Evolutionary conservation across 1,140 invertebrate species (phyloP), one percentile per base, ranked within the genome.

Genomic region (Drosophila yakuba): DNA sequence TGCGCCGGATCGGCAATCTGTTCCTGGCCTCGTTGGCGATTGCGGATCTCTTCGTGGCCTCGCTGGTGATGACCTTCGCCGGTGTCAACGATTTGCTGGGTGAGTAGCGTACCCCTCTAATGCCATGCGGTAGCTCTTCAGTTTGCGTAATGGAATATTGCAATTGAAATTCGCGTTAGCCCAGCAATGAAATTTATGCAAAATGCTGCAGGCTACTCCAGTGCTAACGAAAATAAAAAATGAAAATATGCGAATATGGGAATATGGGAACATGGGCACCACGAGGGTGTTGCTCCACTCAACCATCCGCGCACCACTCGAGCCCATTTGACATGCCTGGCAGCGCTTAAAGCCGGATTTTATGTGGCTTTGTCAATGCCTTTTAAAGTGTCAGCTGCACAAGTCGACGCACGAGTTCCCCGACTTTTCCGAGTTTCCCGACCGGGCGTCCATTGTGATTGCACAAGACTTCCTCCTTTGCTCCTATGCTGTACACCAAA

Each of bases 1-100:
- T 99, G 57, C 95, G 98, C 84, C 95, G 97, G 84, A 97, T 99
- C 76, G 98, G 97, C 57, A 99, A 99, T 93, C 94, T 99, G 67
- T 99, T 99, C 93, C 94, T 99, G 79, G 98, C 98, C 20, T 99
- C 98, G 4, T 93, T 99, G 74, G 98, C 98, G 23, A 97, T 99
- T 66, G 98, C 98, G 48, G 98, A 99, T 93, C 95, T 99, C 74
- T 96, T 99, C 82, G 98, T 99, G 23, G 98, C 98, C 38, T 96
- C 96, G 52, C 94, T 98, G 81, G 98, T 99, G 63, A 98, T 98
- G 97, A 97, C 97, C 25, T 98, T 98, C 88, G 97, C 97, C 39
- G 95, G 96, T 47, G 95, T 97, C 78, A 97, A 98, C 93, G 97
- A 97, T 93, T 94, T 97, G 35, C 93, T 96, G 57, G 95, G 94